phyloP scores from a whole-genome alignment of 2,113 vertebrate species.

The Ascaphus truei region DNA sequence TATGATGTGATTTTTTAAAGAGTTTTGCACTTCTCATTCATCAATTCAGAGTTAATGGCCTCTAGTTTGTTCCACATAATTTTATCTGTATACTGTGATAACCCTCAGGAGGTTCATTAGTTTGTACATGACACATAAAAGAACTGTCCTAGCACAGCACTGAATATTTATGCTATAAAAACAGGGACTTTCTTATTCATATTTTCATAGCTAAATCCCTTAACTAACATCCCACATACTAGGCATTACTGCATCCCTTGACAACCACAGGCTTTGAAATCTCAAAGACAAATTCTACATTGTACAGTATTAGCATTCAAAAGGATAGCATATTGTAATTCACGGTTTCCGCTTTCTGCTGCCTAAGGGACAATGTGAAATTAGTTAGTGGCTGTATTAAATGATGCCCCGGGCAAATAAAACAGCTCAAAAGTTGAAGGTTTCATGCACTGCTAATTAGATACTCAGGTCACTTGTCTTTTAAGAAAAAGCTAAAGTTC shows the following conservation, averaged over 20 bases:
- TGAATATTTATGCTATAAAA: slow-evolving; percentile 33
- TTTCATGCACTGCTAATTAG: not conserved
- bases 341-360: not conserved
- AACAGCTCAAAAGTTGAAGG: not conserved
- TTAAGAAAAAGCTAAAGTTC: too few relatives aligned
- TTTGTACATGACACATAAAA: slow-evolving; percentile 19
- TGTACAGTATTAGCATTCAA: slow-evolving; percentile 24
- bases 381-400: slow-evolving; percentile 2
- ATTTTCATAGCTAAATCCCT: slow-evolving; percentile 24
- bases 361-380: not conserved
- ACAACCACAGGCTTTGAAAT: slow-evolving; percentile 30
- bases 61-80: slow-evolving; percentile 10
- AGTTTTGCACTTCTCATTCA: not conserved
- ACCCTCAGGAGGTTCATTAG: slow-evolving; percentile 26
- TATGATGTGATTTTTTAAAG: not conserved
- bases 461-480: too few relatives aligned
- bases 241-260: slow-evolving; percentile 27
- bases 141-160: not conserved
- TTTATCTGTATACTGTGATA: slow-evolving; percentile 17
- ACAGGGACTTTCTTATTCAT: not conserved
- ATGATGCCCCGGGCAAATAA: not conserved
- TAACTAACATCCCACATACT: slow-evolving; percentile 18
- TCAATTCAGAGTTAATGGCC: not conserved
- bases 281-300: not conserved
- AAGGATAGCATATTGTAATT: slow-evolving; percentile 18